Conservation (phyloP, 2,797 vertebrate species). For the Balearica regulorum region DNA sequence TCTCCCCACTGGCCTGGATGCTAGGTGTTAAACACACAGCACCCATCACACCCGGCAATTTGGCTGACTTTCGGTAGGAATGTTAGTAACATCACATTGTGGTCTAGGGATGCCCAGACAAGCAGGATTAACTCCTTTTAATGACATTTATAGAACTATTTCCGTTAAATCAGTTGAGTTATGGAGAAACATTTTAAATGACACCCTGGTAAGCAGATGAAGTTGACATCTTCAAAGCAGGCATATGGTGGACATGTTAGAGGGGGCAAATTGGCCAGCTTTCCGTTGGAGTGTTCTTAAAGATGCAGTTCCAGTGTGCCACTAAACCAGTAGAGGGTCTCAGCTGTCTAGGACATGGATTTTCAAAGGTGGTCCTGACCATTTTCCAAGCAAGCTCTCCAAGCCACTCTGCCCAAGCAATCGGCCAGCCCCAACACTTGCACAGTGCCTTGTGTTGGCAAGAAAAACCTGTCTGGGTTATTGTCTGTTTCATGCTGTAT, state of each 20-base stretch:
- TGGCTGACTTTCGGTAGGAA: background rate
- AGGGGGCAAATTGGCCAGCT: background rate
- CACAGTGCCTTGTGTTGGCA: background rate
- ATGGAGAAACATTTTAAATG: background rate
- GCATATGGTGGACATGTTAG: background rate
- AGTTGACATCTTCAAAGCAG: background rate
- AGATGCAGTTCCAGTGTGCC: background rate
- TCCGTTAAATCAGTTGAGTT: background rate
- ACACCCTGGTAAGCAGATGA: background rate
- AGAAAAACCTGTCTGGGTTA: background rate
- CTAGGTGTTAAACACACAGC: background rate
- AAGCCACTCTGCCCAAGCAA: background rate
- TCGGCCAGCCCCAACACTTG: background rate
- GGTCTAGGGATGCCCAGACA: background rate
- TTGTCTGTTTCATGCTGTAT: background rate
- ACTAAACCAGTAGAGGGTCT: background rate
- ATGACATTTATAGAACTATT: background rate
- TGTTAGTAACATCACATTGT: too few species aligned
- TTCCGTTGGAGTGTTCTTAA: background rate
- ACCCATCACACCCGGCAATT: background rate
- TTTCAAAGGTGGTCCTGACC: background rate
- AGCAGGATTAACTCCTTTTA: background rate
- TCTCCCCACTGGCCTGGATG: background rate
- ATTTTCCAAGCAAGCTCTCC: background rate
- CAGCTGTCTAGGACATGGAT: background rate